Conservation (phyloP, 2,888 invertebrate genomes). For the Podabrus alpinus region DNA sequence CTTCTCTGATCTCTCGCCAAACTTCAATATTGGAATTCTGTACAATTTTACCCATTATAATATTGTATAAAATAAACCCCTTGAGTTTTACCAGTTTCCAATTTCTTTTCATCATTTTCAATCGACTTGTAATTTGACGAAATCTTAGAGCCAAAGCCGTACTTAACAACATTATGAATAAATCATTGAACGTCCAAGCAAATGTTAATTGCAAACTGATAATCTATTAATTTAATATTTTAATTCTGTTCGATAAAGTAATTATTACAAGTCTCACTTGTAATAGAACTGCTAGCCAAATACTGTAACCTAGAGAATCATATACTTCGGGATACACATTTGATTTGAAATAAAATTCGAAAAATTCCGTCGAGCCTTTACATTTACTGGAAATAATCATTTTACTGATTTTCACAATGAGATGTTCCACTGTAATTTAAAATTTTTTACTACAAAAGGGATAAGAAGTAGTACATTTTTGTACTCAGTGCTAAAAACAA, state of each 20-base stretch:
- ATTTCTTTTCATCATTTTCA: neutral
- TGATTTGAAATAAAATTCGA: neutral
- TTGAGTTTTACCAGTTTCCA: neutral
- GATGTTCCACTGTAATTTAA: neutral
- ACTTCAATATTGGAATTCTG: neutral
- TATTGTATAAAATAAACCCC: neutral
- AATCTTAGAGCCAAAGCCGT: constrained; percentile 69
- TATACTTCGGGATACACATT: neutral
- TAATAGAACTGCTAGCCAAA: neutral
- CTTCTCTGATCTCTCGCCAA: constrained; percentile 68
- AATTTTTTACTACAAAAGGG: neutral
- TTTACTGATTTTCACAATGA: neutral
- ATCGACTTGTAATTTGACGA: constrained; percentile 53
- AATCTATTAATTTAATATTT: neutral
- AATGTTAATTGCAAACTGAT: constrained; percentile 58
- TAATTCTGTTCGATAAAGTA: neutral
- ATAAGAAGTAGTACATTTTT: constrained; percentile 1
- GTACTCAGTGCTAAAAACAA: constrained; percentile 51
- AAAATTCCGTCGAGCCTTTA: neutral
- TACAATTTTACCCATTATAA: neutral
- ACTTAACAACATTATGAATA: constrained; percentile 74
- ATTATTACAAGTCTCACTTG: neutral
- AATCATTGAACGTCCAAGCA: constrained; percentile 75
- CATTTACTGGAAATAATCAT: neutral
- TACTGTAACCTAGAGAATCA: neutral